These are phyloP conservation scores for Calvadosia cruxmelitensis DNA, from an alignment of 30 jellyfish, hydroid and myxozoan species.

Conservation along the genomic window DNA sequence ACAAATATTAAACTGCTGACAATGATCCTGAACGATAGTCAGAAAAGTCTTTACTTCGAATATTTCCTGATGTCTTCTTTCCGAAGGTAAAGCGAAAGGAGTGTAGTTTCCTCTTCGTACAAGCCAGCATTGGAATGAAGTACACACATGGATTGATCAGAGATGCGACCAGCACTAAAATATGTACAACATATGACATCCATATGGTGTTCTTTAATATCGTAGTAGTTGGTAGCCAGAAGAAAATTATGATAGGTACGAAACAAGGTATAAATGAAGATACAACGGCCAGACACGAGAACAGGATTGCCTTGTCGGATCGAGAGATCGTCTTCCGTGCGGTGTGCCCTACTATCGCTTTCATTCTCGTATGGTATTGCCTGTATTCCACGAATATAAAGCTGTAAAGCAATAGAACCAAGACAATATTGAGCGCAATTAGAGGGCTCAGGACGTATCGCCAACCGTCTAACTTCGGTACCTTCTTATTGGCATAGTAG, in stretches of 20 bases:
- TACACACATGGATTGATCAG: neutral
- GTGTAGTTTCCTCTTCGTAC: too few species aligned
- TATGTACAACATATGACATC: neutral
- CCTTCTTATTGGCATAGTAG: too few species aligned
- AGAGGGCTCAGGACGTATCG: neutral
- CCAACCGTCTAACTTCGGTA: neutral
- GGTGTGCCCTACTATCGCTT: too few species aligned
- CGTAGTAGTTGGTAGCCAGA: neutral
- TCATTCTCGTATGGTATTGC: too few species aligned
- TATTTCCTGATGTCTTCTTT: too few species aligned
- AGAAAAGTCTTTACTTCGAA: too few species aligned
- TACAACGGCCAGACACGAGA: neutral
- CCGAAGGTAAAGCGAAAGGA: too few species aligned
- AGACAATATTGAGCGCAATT: neutral
- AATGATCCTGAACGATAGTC: too few species aligned
- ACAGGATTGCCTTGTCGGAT: too few species aligned
- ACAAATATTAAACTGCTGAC: too few species aligned
- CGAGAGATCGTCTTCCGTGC: too few species aligned
- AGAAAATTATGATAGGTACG: neutral
- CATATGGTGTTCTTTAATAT: neutral
- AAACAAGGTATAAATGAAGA: neutral
- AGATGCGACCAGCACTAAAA: neutral
- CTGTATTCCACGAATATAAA: neutral
- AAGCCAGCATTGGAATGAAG: neutral
- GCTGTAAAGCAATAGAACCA: too few species aligned